Evolutionary conservation across 1,140 invertebrate genomes (phyloP), one percentile per base, ranked within the genome.

Genomic region (Bradysia coprophila): DNA sequence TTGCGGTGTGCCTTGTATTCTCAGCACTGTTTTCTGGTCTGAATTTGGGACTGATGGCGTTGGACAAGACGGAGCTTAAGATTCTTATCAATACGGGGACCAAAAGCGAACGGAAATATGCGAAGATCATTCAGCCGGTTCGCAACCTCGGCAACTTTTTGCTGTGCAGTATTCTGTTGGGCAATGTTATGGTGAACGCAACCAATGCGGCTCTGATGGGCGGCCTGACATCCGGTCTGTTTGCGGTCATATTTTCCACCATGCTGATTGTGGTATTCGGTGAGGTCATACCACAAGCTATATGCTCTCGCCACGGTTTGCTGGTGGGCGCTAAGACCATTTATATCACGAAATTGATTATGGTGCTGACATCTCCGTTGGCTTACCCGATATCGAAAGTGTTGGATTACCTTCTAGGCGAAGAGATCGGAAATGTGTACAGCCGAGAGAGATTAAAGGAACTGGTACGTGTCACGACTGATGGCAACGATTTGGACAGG

Each of bases 161-260:
- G 19, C 70, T 98, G 10, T 98, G 95, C 67, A 81, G 78, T 52
- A 85, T 98, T 50, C 63, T 99, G 32, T 71, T 98, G 23, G 93
- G 91, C 15, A 98, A 99, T 62, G 95, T 98, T 24, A 74, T 97
- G 43, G 95, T 99, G 6, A 98, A 98, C 65, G 93, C 88, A 1
- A 85, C 88, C 11, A 84, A 98, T 51, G 96, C 95, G 1, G 95
- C 98, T 63, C 63, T 98, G 9, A 63, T 98, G 57, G 95, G 98
- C 58, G 84, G 89, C 52, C 61, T 98, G 45, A 93, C 91, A 16
- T 91, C 88, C 24, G 83, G 83, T 37, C 49, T 83, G 22, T 74
- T 95, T 45, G 92, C 94, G 41, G 76, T 91, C 37, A 76, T 90
- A 49, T 79, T 76, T 44, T 89, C 93, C 2, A 96, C 92, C 1